Evolutionary conservation across 1,140 invertebrate species (phyloP).

Genomic region (Yoshiicerus persimilis): DNA sequence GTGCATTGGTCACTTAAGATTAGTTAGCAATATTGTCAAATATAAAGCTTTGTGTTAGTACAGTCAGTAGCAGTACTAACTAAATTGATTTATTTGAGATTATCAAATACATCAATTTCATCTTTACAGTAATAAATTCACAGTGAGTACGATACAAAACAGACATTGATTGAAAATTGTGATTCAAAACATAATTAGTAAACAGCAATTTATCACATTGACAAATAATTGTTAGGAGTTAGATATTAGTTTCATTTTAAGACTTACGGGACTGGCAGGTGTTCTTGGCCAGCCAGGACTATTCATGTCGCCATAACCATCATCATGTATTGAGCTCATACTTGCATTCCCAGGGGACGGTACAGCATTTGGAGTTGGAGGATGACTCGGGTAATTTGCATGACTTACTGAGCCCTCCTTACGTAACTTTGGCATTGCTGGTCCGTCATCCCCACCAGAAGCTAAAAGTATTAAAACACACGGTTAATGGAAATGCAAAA

Average conservation of each 20-base stretch:
- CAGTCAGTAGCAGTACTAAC: neutral
- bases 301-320: slow-evolving; percentile 77
- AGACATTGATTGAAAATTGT: slow-evolving; percentile 10
- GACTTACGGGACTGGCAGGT: slow-evolving; percentile 82
- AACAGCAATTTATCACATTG: neutral
- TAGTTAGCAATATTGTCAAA: slow-evolving; percentile 9
- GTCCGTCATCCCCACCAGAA: slow-evolving; percentile 77
- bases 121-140: neutral
- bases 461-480: slow-evolving; percentile 58
- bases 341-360: slow-evolving; percentile 78
- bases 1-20: slow-evolving; percentile 5
- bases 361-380: slow-evolving; percentile 69
- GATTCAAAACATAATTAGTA: neutral
- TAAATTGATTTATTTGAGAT: neutral
- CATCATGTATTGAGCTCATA: slow-evolving; percentile 82
- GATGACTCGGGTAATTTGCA: slow-evolving; percentile 61
- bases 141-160: neutral
- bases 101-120: neutral
- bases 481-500: too few relatives aligned
- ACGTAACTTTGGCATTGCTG: slow-evolving; percentile 70
- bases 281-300: slow-evolving; percentile 83
- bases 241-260: neutral
- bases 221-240: slow-evolving; percentile 1
- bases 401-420: slow-evolving; percentile 59
- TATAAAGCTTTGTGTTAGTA: slow-evolving; percentile 21